Conservation (phyloP, 2,113 vertebrate species). For the Prinia subflava region DNA sequence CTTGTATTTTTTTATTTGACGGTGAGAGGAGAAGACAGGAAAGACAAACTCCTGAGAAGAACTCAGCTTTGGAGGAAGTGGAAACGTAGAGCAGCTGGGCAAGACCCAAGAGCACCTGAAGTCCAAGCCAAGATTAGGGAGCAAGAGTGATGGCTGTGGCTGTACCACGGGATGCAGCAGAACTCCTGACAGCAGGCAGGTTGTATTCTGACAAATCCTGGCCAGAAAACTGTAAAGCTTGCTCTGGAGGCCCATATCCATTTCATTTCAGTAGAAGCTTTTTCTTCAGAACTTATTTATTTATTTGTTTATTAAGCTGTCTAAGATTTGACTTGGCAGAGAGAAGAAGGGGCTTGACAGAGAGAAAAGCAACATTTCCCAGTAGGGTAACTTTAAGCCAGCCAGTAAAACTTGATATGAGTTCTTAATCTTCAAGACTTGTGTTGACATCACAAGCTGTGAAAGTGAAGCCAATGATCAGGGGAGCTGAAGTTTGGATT, state of each 20-base stretch:
- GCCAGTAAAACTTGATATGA: not conserved
- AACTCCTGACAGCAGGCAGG: not conserved
- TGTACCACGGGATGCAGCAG: not conserved
- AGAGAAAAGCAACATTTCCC: not conserved
- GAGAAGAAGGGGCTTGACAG: not conserved
- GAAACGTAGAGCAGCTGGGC: not conserved
- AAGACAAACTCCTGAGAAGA: not conserved
- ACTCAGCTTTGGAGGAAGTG: not conserved
- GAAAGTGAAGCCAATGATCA: not conserved
- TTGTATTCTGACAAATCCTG: not conserved
- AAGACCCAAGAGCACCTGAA: not conserved
- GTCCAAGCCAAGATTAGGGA: not conserved
- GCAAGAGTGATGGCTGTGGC: not conserved
- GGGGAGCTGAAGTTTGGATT: not conserved
- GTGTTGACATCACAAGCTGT: conserved; percentile 10
- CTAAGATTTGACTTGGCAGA: not conserved
- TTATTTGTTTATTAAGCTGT: not conserved
- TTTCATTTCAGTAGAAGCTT: not conserved
- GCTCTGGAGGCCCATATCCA: not conserved
- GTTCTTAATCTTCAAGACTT: conserved; percentile 26
- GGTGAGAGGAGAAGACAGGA: not conserved
- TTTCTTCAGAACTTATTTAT: not conserved
- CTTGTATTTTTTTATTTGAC: not conserved
- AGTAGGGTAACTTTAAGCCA: not conserved
- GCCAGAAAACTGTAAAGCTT: not conserved